Evolutionary conservation across 92 coral and sea anemone genomes (phyloP).

Genomic region (Palythoa grandiflora): DNA sequence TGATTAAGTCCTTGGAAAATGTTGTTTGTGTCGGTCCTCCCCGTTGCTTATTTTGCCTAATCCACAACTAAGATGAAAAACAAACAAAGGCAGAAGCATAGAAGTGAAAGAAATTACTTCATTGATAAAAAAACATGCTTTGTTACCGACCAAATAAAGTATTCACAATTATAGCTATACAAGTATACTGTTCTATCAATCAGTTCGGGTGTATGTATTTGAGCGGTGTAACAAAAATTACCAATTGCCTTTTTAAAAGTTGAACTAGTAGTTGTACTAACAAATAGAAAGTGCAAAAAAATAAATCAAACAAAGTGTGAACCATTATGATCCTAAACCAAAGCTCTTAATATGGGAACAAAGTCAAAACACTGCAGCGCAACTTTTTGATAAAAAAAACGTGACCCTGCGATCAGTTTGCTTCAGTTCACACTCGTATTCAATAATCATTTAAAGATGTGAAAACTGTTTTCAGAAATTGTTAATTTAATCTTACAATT

Average conservation of each 20-base stretch:
- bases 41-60: conserved; percentile 1
- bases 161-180: no score
- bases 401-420: not conserved
- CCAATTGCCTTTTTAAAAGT: not conserved
- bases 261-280: not conserved
- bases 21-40: not conserved
- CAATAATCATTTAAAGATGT: not conserved
- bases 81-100: not conserved
- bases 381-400: not conserved
- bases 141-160: not conserved
- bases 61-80: conserved; percentile 1
- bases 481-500: not conserved
- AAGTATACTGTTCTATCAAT: not conserved
- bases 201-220: not conserved
- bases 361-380: not conserved
- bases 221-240: not conserved
- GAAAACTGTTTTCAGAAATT: not conserved
- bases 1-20: not conserved
- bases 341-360: not conserved
- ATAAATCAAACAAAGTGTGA: not conserved
- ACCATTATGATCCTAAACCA: not conserved
- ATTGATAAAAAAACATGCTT: not conserved
- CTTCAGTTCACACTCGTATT: not conserved
- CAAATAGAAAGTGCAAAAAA: not conserved
- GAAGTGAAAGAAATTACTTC: not conserved